phyloP scores from a whole-genome alignment of 2,888 invertebrate genomes.

The Pachydiplax longipennis region DNA sequence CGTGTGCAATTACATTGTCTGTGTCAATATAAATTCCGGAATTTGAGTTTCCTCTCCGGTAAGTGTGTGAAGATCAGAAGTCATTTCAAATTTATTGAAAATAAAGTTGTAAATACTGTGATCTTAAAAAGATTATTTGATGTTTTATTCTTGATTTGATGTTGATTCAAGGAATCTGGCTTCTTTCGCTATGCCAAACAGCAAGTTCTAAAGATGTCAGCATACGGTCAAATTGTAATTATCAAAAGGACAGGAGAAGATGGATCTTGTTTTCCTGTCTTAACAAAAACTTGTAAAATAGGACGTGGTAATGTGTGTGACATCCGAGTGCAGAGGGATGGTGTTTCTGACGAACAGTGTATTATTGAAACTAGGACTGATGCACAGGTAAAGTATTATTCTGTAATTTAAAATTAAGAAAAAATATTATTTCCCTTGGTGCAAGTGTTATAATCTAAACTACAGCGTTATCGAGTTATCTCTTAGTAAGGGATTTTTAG shows the following conservation, averaged over 20 bases:
- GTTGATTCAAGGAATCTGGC: not conserved
- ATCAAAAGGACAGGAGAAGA: slow-evolving; percentile 5
- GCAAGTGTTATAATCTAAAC: not conserved
- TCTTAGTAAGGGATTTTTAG: too few relatives aligned
- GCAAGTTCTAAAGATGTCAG: not conserved
- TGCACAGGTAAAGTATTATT: not conserved
- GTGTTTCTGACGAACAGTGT: not conserved
- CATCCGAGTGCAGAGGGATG: not conserved
- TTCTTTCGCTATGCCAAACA: not conserved
- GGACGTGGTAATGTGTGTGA: slow-evolving; percentile 1
- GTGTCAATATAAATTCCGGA: too few relatives aligned
- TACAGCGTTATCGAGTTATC: too few relatives aligned
- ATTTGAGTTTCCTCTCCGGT: too few relatives aligned
- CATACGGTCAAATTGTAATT: not conserved
- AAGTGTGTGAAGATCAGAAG: too few relatives aligned
- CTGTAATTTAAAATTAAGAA: not conserved
- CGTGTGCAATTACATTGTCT: too few relatives aligned
- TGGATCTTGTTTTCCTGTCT: slow-evolving; percentile 24
- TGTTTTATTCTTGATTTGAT: too few relatives aligned
- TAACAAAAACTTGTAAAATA: not conserved
- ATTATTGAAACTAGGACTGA: not conserved
- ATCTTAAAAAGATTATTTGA: too few relatives aligned
- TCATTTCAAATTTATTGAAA: too few relatives aligned
- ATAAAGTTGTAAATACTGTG: too few relatives aligned
- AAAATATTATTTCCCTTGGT: not conserved